phyloP scores from a whole-genome alignment of 1,140 invertebrate genomes.

The Goniozus legneri region DNA sequence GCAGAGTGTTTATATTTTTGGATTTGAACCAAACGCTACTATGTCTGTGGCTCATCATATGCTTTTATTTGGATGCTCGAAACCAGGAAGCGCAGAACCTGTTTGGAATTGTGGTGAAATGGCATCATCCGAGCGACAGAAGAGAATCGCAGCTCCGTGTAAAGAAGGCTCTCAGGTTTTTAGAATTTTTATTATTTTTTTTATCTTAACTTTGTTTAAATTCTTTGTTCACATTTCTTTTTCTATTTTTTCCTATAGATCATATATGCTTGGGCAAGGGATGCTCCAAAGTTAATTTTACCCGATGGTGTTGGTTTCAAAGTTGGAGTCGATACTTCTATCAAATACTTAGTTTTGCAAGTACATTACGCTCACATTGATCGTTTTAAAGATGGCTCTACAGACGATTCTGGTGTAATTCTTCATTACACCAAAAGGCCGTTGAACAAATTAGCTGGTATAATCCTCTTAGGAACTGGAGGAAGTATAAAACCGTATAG shows the following conservation, averaged over 20 bases:
- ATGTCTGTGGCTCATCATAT: constrained; percentile 94
- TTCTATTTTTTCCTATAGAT: constrained; percentile 59
- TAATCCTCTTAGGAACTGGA: constrained; percentile 79
- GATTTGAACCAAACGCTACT: constrained; percentile 89
- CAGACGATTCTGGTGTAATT: constrained; percentile 79
- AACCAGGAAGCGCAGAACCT: constrained; percentile 72
- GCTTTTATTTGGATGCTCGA: constrained; percentile 88
- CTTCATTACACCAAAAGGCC: constrained; percentile 72
- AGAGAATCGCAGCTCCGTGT: constrained; percentile 61
- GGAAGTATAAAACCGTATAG: constrained; percentile 70
- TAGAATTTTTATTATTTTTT: too few species aligned
- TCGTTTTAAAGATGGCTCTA: constrained; percentile 69
- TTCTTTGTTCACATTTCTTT: constrained; percentile 28
- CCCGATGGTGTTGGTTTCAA: constrained; percentile 83
- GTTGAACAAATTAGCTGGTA: constrained; percentile 78
- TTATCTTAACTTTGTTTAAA: constrained; percentile 7
- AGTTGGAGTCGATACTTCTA: constrained; percentile 67
- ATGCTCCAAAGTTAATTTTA: constrained; percentile 81
- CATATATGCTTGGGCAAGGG: constrained; percentile 95
- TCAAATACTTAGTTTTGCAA: constrained; percentile 83
- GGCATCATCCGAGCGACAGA: constrained; percentile 54
- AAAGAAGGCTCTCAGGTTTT: constrained; percentile 66
- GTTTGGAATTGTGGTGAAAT: constrained; percentile 96
- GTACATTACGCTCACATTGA: constrained; percentile 85
- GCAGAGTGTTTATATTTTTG: constrained; percentile 77